phyloP scores from a whole-genome alignment of 2,888 invertebrate species.

The Loripinus fragilis region DNA sequence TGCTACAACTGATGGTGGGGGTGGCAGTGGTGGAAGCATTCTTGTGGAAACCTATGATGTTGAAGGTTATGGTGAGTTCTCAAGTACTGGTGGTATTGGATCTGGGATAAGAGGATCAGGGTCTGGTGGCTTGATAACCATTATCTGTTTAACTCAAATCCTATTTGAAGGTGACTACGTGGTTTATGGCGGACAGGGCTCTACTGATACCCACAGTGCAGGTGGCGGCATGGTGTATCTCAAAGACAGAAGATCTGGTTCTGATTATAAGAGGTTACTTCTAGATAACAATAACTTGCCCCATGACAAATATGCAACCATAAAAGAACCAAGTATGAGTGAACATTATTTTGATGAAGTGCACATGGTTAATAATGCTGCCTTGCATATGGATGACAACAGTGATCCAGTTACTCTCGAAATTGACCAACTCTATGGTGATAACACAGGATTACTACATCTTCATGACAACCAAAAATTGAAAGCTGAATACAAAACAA shows the following conservation, averaged over 20 bases:
- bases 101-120: slow-evolving; percentile 64
- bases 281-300: slow-evolving; percentile 62
- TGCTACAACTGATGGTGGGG: slow-evolving; percentile 62
- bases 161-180: slow-evolving; percentile 63
- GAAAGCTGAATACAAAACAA: slow-evolving; percentile 64
- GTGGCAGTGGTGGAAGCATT: slow-evolving; percentile 75
- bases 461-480: slow-evolving; percentile 62
- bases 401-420: slow-evolving; percentile 50
- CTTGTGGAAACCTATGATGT: slow-evolving; percentile 60
- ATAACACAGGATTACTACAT: slow-evolving; percentile 70
- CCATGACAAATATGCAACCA: slow-evolving; percentile 65
- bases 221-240: slow-evolving; percentile 73
- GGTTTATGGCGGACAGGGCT: slow-evolving; percentile 63
- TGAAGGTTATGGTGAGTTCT: slow-evolving; percentile 71
- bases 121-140: slow-evolving; percentile 70
- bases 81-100: slow-evolving; percentile 65
- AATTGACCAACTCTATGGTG: slow-evolving; percentile 61
- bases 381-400: slow-evolving; percentile 62
- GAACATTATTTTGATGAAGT: slow-evolving; percentile 70
- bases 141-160: slow-evolving; percentile 57
- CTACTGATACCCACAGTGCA: slow-evolving; percentile 52
- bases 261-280: slow-evolving; percentile 60
- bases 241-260: slow-evolving; percentile 61
- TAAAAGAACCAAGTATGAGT: slow-evolving; percentile 59
- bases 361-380: slow-evolving; percentile 65